Evolutionary conservation across 2,113 vertebrate genomes (phyloP).

Genomic region (Sciurus niger): DNA sequence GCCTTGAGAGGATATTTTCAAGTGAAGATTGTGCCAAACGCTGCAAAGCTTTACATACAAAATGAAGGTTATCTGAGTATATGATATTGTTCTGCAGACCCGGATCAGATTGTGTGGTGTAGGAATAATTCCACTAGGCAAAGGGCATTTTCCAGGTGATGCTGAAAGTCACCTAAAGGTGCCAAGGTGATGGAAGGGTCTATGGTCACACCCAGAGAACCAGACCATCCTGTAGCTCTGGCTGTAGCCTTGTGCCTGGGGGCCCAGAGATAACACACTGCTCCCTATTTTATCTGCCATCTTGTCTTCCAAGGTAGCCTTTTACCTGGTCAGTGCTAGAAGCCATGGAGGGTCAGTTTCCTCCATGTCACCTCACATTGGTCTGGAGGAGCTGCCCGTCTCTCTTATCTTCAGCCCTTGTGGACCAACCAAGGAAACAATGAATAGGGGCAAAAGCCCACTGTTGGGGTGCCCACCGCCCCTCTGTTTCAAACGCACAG

Average conservation of each 20-base stretch:
- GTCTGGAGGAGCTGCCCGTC: background rate
- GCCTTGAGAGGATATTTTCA: background rate
- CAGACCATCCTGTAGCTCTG: background rate
- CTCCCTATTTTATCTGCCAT: background rate
- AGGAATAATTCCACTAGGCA: background rate
- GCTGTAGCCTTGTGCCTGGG: background rate
- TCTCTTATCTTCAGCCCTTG: background rate
- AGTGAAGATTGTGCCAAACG: background rate
- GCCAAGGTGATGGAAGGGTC: background rate
- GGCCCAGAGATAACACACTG: background rate
- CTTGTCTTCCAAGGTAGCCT: background rate
- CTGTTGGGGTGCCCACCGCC: accelerated
- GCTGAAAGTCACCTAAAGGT: background rate
- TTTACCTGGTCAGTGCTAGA: background rate
- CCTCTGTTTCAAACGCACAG: background rate
- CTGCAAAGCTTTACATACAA: background rate
- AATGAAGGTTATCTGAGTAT: background rate
- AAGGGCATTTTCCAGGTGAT: background rate
- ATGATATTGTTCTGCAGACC: background rate
- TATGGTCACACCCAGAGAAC: background rate
- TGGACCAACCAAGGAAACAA: background rate
- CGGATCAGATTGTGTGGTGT: background rate
- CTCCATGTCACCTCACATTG: background rate
- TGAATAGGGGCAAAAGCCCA: background rate
- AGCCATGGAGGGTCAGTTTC: background rate